phyloP scores from a whole-genome alignment of 2,113 vertebrate species.

The Alaudala cheleensis region DNA sequence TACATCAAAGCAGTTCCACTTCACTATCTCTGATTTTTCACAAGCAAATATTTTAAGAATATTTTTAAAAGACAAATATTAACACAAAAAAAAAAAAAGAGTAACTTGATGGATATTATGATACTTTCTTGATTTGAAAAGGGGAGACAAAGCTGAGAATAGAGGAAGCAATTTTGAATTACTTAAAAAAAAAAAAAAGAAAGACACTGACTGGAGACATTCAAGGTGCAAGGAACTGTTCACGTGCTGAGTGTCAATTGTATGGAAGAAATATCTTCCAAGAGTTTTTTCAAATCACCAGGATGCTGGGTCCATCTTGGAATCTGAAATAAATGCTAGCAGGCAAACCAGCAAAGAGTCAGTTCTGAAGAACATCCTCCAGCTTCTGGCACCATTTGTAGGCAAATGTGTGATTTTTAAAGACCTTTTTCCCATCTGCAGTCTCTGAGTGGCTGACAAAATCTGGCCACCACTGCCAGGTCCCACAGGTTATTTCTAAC shows the following conservation, averaged over 20 bases:
- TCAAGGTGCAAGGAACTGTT: background rate
- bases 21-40: background rate
- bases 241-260: background rate
- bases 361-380: background rate
- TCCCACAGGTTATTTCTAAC: background rate
- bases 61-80: background rate
- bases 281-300: background rate
- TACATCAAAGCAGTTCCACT: background rate
- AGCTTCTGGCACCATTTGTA: background rate
- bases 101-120: background rate
- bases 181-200: background rate
- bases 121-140: background rate
- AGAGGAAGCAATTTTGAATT: background rate
- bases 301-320: background rate
- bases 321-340: background rate
- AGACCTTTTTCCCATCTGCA: background rate
- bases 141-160: background rate
- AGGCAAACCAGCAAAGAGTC: background rate
- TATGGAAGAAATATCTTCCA: background rate
- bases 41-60: background rate
- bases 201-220: background rate
- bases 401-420: background rate
- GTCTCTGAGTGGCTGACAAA: background rate
- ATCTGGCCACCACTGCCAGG: background rate
- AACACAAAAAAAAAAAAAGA: background rate